A percentile compares a stretch with the other conserved stretches of the same genome.
Conservation (phyloP, 1,140 invertebrate genomes). For the Grapholita molesta region DNA sequence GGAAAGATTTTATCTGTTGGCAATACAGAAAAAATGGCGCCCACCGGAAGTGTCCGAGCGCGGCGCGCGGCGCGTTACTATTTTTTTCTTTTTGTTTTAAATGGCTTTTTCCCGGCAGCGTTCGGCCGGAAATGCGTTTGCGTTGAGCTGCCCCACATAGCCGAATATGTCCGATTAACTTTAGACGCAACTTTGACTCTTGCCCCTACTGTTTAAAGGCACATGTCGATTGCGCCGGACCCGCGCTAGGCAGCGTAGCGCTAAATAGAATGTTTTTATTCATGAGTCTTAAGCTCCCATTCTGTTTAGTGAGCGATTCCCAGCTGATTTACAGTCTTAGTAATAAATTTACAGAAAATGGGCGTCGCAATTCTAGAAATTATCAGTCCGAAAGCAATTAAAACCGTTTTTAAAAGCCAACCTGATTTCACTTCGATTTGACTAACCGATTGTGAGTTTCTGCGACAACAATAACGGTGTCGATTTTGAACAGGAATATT, state of each 20-base stretch:
- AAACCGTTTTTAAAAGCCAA: slow-evolving; percentile 27
- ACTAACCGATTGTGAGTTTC: too few relatives aligned
- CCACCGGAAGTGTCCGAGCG: slow-evolving; percentile 76
- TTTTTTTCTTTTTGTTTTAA: slow-evolving; percentile 77
- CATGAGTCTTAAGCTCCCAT: slow-evolving; percentile 65
- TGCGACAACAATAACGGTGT: neutral
- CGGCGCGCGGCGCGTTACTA: slow-evolving; percentile 74
- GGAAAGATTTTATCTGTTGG: slow-evolving; percentile 78
- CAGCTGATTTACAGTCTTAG: slow-evolving; percentile 70
- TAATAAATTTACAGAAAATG: slow-evolving; percentile 68
- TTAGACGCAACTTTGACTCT: slow-evolving; percentile 57
- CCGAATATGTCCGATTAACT: slow-evolving; percentile 52
- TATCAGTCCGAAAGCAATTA: slow-evolving; percentile 29
- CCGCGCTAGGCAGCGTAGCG: slow-evolving; percentile 50
- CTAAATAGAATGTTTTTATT: slow-evolving; percentile 78
- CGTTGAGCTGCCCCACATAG: slow-evolving; percentile 63
- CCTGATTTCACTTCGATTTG: too few relatives aligned
- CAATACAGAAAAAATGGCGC: slow-evolving; percentile 78
- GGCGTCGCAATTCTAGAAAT: slow-evolving; percentile 42
- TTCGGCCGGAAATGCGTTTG: slow-evolving; percentile 77
- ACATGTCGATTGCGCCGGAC: slow-evolving; percentile 32
- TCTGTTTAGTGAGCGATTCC: slow-evolving; percentile 69
- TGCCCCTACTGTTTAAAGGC: slow-evolving; percentile 42
- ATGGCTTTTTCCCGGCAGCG: slow-evolving; percentile 77
- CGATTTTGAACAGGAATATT: neutral